Base-by-base conservation (phyloP, 2,888 invertebrate species). In the Zygaena filipendulae region DNA sequence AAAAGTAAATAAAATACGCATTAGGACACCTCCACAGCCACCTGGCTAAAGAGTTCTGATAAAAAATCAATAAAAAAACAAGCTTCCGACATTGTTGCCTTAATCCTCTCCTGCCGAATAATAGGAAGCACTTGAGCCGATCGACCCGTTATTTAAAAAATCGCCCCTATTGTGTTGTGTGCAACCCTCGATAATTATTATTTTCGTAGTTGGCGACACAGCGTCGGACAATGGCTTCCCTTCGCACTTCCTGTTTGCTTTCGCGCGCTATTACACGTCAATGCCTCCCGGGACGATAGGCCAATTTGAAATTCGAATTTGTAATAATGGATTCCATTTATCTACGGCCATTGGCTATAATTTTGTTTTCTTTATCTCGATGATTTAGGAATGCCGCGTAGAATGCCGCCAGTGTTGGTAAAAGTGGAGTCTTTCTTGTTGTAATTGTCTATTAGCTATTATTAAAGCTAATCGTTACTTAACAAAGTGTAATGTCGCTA, bases 261-360 rank as follows among this genome's bases (percentile, higher is more conserved):
- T 77, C 72, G 75, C 77, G 77, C 75, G 74, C 77, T 75, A 75
- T 79, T 79, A 71, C 74, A 72, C 77, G 71, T 67, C 66, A 75
- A 74, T 74, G 63, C 63, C 57, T 55, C 53, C 57, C 57, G 59
- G 62, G 56, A 54, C 58, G 59, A 70, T 69, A 62, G 71, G 75
- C 71, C 72, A 72, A 77, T 77, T 75, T 74, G 66, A 75, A 77
- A 74, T 74, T 63, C 48, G 68, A 58, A 68, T 62, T 57, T 54
- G 47, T 55, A 56, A 68, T 59, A 71, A 70, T 74, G 59, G 70
- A 60, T 55, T 52, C 59, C 56, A 58, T 72, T 71, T 54, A 56
- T 33, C 42, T 16, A 16, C 47, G n/a, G 42, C 46, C 48, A 45
- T 59, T 54, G 59, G 54, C 46, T 44, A 56, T 63, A 63, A 70